Conservation (phyloP, 2,113 vertebrate species). For the Hemiscyllium ocellatum region DNA sequence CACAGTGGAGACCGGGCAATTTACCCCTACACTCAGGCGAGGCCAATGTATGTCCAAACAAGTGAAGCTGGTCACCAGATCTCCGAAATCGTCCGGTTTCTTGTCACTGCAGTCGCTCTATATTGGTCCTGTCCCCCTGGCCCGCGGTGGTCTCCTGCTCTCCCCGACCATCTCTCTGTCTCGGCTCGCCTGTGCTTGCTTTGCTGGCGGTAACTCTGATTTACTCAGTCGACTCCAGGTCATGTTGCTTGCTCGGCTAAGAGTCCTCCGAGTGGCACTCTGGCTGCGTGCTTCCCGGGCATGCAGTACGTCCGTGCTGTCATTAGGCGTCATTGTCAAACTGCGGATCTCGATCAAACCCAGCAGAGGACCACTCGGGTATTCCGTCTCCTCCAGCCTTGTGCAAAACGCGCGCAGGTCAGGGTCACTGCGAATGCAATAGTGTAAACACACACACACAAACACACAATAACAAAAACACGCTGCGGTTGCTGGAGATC, state of each 20-base stretch:
- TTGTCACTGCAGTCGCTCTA: neutral
- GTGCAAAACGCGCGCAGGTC: neutral
- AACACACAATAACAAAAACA: neutral
- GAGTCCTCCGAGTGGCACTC: neutral
- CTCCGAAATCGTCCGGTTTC: neutral
- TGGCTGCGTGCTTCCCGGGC: neutral
- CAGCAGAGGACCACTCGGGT: neutral
- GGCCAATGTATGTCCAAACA: neutral
- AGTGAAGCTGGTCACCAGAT: neutral
- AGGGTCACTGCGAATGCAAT: neutral
- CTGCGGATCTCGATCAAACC: neutral
- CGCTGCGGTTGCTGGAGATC: no score
- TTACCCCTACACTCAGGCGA: neutral
- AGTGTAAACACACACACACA: neutral
- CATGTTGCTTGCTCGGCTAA: neutral
- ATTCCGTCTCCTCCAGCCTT: neutral
- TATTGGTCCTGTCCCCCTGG: no score
- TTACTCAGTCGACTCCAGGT: neutral
- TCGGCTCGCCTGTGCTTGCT: neutral
- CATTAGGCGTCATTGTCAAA: slow-evolving; percentile 26
- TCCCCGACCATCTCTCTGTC: neutral
- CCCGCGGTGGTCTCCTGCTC: neutral
- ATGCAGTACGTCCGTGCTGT: neutral
- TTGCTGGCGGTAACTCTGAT: neutral
- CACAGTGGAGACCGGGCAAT: no score